A percentile compares a stretch with the other conserved stretches of the same genome.
Conservation (phyloP, 2,797 vertebrate species). For the Amblyraja radiata region DNA sequence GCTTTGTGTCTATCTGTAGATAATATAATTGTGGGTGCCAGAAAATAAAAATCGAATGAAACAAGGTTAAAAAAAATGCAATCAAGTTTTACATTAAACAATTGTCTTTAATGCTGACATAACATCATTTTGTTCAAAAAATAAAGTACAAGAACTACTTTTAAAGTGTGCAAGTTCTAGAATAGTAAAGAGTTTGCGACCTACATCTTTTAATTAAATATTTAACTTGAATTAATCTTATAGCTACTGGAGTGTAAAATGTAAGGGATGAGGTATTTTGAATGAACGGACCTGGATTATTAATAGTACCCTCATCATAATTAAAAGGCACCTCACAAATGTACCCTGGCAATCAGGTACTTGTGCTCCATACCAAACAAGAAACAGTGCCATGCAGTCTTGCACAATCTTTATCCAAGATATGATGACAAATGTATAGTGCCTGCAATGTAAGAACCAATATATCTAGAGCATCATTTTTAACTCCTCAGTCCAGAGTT, state of each 20-base stretch:
- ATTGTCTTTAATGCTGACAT: constrained; percentile 28
- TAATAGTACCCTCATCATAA: constrained; percentile 14
- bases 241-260: constrained; percentile 36
- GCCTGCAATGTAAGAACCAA: neutral
- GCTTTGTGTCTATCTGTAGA: too few species aligned
- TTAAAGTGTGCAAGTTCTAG: constrained; percentile 20
- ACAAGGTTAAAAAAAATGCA: neutral
- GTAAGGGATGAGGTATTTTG: constrained; percentile 29
- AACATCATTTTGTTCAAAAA: constrained; percentile 37
- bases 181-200: neutral
- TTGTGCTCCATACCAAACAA: neutral
- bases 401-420: neutral
- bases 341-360: constrained; percentile 12
- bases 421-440: neutral
- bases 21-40: too few species aligned
- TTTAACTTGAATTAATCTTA: constrained; percentile 18
- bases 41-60: neutral
- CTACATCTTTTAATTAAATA: constrained; percentile 20
- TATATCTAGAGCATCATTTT: neutral
- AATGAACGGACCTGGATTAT: constrained; percentile 28
- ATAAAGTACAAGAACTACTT: constrained; percentile 36
- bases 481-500: neutral
- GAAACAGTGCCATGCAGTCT: neutral
- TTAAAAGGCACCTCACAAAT: constrained; percentile 37
- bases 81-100: constrained; percentile 23